Evolutionary conservation across 1,140 invertebrate genomes (phyloP).

Genomic region (Drosophila leontia): DNA sequence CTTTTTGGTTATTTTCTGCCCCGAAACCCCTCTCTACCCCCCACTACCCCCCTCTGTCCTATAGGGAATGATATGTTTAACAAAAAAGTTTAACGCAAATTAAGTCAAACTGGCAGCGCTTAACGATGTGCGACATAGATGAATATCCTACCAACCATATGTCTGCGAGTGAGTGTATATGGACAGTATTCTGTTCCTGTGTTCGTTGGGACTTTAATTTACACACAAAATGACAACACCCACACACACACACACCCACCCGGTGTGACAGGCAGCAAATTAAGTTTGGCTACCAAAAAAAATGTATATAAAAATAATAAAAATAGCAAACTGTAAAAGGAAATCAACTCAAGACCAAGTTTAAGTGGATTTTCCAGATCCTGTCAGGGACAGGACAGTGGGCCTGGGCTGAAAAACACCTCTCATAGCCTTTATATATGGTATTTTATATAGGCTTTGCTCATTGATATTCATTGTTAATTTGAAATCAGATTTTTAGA

Average conservation of each 20-base stretch:
- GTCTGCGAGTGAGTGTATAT: conserved; percentile 3
- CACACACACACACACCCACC: neutral
- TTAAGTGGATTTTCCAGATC: conserved; percentile 35
- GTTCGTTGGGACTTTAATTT: conserved; percentile 54
- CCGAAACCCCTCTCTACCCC: neutral
- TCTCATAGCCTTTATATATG: neutral
- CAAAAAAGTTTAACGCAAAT: conserved; percentile 83
- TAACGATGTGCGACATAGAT: conserved; percentile 81
- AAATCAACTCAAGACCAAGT: conserved; percentile 69
- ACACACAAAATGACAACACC: conserved; percentile 52
- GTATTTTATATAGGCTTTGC: neutral
- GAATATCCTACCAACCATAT: conserved; percentile 48
- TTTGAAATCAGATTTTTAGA: conserved; percentile 7
- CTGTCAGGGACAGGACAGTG: conserved; percentile 20
- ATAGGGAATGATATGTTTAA: conserved; percentile 74
- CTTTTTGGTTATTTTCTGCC: conserved; percentile 43
- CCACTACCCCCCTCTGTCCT: neutral
- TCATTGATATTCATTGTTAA: conserved; percentile 29
- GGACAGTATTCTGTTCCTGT: conserved; percentile 8
- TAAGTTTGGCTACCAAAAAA: conserved; percentile 57
- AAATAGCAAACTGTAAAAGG: conserved; percentile 45
- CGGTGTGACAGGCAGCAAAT: conserved; percentile 47
- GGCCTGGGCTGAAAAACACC: neutral
- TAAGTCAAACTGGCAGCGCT: conserved; percentile 82
- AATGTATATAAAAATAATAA: conserved; percentile 19